These are phyloP conservation scores for Amphiduros pacificus DNA, from an alignment of 2,888 invertebrate species.

Conservation along the genomic window DNA sequence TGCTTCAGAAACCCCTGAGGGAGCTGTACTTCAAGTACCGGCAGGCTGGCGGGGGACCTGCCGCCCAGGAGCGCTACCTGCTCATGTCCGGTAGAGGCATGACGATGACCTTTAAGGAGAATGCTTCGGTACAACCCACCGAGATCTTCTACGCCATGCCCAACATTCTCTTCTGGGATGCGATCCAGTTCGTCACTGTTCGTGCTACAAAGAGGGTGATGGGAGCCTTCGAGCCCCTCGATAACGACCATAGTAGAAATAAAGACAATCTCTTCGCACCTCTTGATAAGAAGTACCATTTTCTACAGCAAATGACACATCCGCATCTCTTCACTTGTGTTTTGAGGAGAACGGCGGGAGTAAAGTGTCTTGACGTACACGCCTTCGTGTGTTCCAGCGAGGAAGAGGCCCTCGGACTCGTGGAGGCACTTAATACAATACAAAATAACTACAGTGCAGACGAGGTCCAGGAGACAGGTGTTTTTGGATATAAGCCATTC, in stretches of 20 bases:
- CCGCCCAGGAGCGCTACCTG: slow-evolving; percentile 53
- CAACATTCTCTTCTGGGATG: slow-evolving; percentile 63
- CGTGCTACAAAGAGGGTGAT: slow-evolving; percentile 59
- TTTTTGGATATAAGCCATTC: slow-evolving; percentile 27
- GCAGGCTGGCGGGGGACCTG: slow-evolving; percentile 35
- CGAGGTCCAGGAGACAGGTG: slow-evolving; percentile 21
- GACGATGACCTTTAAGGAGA: slow-evolving; percentile 91
- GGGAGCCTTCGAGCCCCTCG: slow-evolving; percentile 71
- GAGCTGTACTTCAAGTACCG: slow-evolving; percentile 96
- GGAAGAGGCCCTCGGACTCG: slow-evolving; percentile 31
- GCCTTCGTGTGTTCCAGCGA: slow-evolving; percentile 87
- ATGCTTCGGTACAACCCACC: slow-evolving; percentile 90
- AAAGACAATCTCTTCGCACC: slow-evolving; percentile 73
- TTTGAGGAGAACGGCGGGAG: slow-evolving; percentile 89
- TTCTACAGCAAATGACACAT: slow-evolving; percentile 88
- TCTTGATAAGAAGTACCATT: slow-evolving; percentile 92
- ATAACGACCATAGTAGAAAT: slow-evolving; percentile 38
- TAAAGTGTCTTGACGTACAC: slow-evolving; percentile 97
- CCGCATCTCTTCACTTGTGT: slow-evolving; percentile 97
- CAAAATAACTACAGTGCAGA: slow-evolving; percentile 18
- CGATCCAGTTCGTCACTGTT: slow-evolving; percentile 42
- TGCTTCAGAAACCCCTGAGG: slow-evolving; percentile 93
- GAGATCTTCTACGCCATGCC: slow-evolving; percentile 64
- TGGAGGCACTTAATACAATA: slow-evolving; percentile 19
- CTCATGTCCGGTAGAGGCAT: slow-evolving; percentile 75